Percentiles rank a stretch among this genome's conserved stretches.
phyloP scores from a whole-genome alignment of 2,113 vertebrate genomes.

The Xiphophorus maculatus region DNA sequence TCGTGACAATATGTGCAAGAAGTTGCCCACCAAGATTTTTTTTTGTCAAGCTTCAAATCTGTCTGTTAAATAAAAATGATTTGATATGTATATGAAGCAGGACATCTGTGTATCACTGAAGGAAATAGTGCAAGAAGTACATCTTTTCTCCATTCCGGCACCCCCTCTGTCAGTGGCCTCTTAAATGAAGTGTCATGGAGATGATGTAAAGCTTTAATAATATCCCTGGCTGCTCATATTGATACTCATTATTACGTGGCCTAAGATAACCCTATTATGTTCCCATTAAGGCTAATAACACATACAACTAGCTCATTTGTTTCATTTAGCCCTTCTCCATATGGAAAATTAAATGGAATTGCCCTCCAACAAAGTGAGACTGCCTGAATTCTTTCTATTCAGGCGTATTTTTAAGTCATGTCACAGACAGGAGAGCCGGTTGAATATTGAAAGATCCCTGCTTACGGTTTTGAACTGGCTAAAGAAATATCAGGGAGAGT shows the following conservation, averaged over 20 bases:
- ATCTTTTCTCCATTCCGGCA: too few relatives aligned
- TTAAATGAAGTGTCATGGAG: constrained; percentile 71
- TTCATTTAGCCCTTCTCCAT: constrained; percentile 75
- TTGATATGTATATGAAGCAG: not conserved
- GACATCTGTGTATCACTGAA: constrained; percentile 23
- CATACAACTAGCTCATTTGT: constrained; percentile 78
- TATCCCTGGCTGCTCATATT: constrained; percentile 72
- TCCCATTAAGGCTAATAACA: constrained; percentile 82
- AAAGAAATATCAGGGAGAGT: constrained; percentile 64
- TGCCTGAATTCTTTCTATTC: constrained; percentile 22
- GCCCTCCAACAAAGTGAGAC: constrained; percentile 56
- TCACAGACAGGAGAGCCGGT: constrained; percentile 30
- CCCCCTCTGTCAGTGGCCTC: constrained; percentile 15
- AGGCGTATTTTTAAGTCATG: constrained; percentile 7
- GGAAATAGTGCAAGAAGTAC: constrained; percentile 12
- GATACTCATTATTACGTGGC: constrained; percentile 82
- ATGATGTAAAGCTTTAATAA: constrained; percentile 86
- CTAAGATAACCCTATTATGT: constrained; percentile 78
- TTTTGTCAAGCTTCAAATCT: not conserved
- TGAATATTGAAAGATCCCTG: constrained; percentile 47
- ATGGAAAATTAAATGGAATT: constrained; percentile 71
- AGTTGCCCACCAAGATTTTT: not conserved
- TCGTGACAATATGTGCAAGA: not conserved
- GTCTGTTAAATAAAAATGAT: not conserved
- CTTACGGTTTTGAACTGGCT: constrained; percentile 47